phyloP scores from a whole-genome alignment of 2,113 vertebrate species.

The Thalassoma bifasciatum region DNA sequence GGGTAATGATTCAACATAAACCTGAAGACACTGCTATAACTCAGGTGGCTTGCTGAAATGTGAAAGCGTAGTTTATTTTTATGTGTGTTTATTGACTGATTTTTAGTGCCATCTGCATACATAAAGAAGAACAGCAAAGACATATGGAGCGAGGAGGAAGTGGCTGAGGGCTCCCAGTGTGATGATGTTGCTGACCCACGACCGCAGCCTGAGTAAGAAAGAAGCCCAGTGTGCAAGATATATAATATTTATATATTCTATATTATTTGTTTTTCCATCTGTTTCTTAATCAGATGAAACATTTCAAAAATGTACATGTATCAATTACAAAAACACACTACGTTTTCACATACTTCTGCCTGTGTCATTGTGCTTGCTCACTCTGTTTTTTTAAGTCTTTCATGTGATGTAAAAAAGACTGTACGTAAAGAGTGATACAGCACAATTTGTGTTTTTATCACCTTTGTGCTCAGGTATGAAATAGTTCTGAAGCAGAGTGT shows the following conservation, averaged over 20 bases:
- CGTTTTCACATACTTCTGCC: too few relatives aligned
- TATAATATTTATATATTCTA: too few relatives aligned
- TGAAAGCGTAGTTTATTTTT: neutral
- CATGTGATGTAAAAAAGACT: neutral
- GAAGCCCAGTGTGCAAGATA: too few relatives aligned
- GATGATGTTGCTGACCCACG: conserved; percentile 87
- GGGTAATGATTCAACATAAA: conserved; percentile 65
- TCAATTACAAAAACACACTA: neutral
- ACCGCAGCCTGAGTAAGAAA: conserved; percentile 92
- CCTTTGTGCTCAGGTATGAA: conserved; percentile 85
- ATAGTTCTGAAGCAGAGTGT: conserved; percentile 91
- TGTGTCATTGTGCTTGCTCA: too few relatives aligned
- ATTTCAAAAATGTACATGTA: too few relatives aligned
- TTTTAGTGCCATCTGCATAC: conserved; percentile 49
- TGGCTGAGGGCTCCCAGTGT: conserved; percentile 87
- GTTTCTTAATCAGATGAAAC: too few relatives aligned
- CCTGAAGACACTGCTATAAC: neutral
- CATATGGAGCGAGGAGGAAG: conserved; percentile 91
- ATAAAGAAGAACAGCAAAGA: conserved; percentile 78
- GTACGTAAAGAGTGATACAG: neutral
- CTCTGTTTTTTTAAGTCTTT: neutral
- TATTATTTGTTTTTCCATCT: too few relatives aligned
- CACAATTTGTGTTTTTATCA: neutral
- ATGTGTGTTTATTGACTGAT: neutral
- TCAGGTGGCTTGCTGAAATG: neutral